Base-by-base conservation (phyloP, 2,113 vertebrate genomes). In the Hiodon tergisus region DNA sequence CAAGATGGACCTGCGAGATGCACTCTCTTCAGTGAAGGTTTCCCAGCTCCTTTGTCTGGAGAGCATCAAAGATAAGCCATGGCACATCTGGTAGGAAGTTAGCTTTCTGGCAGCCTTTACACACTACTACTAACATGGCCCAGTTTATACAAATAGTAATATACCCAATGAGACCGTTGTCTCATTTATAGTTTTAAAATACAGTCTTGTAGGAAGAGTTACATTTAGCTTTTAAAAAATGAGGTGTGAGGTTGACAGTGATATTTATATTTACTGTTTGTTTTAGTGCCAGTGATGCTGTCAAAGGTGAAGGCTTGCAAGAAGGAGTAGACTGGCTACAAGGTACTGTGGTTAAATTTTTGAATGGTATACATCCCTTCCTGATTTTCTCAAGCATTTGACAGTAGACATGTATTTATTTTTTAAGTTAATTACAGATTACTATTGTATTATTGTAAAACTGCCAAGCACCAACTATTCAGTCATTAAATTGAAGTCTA, bases 321-420 rank as follows among this genome's bases (percentile, higher is more conserved):
- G 96, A 98, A 81, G 97, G 97, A 61, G 96, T 99, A 54, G 96
- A 98, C 84, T 99, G 97, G 97, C 93, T 99, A 72, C 96, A 99
- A 95, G 97, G 96, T 98, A 94, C 1, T 69, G 51, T 65, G 3
- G 9, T n/a, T 59, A 13, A 47, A 8, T 69, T 54, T 71, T 17
- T 48, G 16, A 67, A 51, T 67, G 48, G 47, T 31, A 31, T 31
- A 31, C 31, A 2, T 31, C 66, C 14, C 47, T 52, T 6, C 60
- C 4, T 57, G 31, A 31, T 31, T 31, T 31, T 31, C 31, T 31
- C 31, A 31, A 31, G 2, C 31, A 31, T 31, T 31, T 31, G 31
- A 31, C 31, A 31, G 31, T 31, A 31, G 31, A 31, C 31, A 31
- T 31, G 31, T 31, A 31, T 31, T 31, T 31, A 31, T 31, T 31